Evolutionary conservation across 1,140 invertebrate species (phyloP).

Genomic region (Caenorhabditis briggsae): DNA sequence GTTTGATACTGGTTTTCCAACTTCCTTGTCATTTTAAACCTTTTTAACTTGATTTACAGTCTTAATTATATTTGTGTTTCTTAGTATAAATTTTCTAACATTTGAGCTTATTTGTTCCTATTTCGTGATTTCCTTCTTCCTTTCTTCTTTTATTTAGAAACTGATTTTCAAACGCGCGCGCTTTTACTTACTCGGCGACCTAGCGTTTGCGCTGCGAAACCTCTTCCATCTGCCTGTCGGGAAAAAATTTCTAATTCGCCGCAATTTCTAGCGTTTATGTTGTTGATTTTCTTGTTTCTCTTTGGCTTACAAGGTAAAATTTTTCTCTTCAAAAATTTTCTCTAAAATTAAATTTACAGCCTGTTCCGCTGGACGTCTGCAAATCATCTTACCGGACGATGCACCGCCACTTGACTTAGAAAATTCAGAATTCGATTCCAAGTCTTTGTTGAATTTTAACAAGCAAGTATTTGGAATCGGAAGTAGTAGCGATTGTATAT

Average conservation of each 20-base stretch:
- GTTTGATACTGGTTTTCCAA: slow-evolving; percentile 58
- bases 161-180: too few relatives aligned
- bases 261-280: neutral
- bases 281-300: neutral
- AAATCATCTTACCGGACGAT: slow-evolving; percentile 22
- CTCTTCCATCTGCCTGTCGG: too few relatives aligned
- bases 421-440: neutral
- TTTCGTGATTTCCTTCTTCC: too few relatives aligned
- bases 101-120: too few relatives aligned
- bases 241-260: too few relatives aligned
- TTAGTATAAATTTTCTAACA: too few relatives aligned
- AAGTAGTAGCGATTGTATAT: neutral
- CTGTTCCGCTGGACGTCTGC: neutral
- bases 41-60: neutral
- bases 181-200: too few relatives aligned
- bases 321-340: neutral
- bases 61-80: too few relatives aligned
- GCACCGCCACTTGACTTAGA: neutral
- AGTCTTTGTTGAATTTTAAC: slow-evolving; percentile 2
- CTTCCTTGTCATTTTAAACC: slow-evolving; percentile 36
- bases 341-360: neutral
- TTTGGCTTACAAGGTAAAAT: neutral
- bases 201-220: too few relatives aligned
- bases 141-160: too few relatives aligned
- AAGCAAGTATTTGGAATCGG: slow-evolving; percentile 4